Base-by-base conservation (phyloP, 2,888 invertebrate genomes). In the Dasypolia templi region DNA sequence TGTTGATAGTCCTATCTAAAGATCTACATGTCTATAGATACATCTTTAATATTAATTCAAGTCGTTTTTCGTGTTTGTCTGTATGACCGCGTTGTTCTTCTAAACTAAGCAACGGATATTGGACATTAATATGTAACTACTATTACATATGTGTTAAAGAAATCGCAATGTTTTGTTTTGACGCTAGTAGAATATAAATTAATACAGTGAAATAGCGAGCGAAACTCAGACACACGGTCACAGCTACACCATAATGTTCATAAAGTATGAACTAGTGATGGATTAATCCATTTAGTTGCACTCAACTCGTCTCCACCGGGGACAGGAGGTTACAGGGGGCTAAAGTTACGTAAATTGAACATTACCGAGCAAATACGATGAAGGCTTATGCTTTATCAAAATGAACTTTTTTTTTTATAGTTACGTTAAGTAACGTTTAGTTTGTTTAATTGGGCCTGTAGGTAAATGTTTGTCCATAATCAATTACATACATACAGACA, bases 231-330 rank as follows among this genome's bases (percentile, higher is more conserved):
- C n/a, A n/a, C 42, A 42, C 49, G 4, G 19, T n/a, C 26, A 42
- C 26, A 11, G 49, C 51, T 26, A 56, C n/a, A n/a, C n/a, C n/a
- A n/a, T n/a, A n/a, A n/a, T n/a, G n/a, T n/a, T 86, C 86, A 84
- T 86, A 85, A 86, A 86, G 82, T 83, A 85, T 86, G 86, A 87
- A 81, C 85, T 85, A 80, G 87, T 90, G 89, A 89, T 88, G 87
- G 88, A 89, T 90, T 91, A 87, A 91, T 90, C 85, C 86, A 89
- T 88, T 82, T 82, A 84, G 67, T 70, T 70, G 84, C 84, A 86
- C 77, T 86, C 72, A 51, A 46, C 74, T 61, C 86, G 88, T 82
- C 69, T 74, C 79, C 59, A 67, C 32, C 63, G 44, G 42, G 29
- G 44, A n/a, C n/a, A n/a, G n/a, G n/a, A n/a, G n/a, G n/a, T n/a